Evolutionary conservation across 92 coral and sea anemone species (phyloP), one percentile per base, ranked within the genome.

Genomic region (Epizoanthus fatuus): DNA sequence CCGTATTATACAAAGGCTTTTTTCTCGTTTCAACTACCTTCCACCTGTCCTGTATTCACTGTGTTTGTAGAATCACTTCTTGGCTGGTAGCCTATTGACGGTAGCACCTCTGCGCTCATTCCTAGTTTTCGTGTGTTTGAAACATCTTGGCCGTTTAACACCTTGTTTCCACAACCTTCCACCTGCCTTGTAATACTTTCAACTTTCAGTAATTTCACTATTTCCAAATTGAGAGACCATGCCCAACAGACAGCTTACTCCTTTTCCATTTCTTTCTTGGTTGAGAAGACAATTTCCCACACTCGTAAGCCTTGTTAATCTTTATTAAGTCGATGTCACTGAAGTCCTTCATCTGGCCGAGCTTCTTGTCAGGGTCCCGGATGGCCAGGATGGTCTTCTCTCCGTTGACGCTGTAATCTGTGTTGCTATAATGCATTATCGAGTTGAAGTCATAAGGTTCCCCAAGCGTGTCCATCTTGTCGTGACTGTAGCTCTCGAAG

Each of bases 391-490:
- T 86, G 3, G 98, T 95, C 81, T 94, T 79, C 17, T 86, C 89
- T 7, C 98, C 97, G 86, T 95, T 95, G 40, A 91, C 87, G 86
- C 97, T 93, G 87, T 94, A 95, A 54, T 95, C 98, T 10, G 47
- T 86, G 71, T 94, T 95, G 49, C 86, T 92, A 70, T 95, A 95
- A 19, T 95, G 98, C 98, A 95, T 95, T 54, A 95, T 75, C 63
- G 96, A 90, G 67, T 83, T 82, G 83, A 88, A 94, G 78, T 95
- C 98, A 69, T 95, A 95, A 8, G 93, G 89, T n/a, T 79, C 88
- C 8, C 86, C 92, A 11, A 75, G 83, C 1, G 98, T 91, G 86
- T 93, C 97, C 54, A 91, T n/a, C 51, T 68, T 80, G 29, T 87
- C 95, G 51, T 93, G 97, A 22, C 97, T 89, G 71, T 91, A 93